Evolutionary conservation across 1,140 invertebrate genomes (phyloP), one percentile per base, ranked within the genome.

Genomic region (Sinonovacula constricta): DNA sequence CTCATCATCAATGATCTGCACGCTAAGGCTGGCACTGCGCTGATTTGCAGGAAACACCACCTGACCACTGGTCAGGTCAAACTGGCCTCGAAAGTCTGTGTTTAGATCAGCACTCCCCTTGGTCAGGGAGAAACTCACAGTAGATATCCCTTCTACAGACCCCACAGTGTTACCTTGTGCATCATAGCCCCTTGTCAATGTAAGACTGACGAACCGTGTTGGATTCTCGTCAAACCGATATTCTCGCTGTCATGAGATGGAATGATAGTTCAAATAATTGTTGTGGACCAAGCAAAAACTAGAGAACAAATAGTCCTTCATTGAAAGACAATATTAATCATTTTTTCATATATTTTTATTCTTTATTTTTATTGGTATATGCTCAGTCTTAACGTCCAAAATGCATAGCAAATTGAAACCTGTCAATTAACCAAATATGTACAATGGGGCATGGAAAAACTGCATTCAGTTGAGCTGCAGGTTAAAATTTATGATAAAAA

Each of bases 201-300:
- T 70, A 0, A 89, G 59, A 22, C 14, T 63, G 0, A 82, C 28
- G 3, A 57, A 65, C 60, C 74, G 81, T 14, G 62, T 63, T 39
- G 82, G 80, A 4, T 82, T 81, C 79, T 89, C 88, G 31, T 88
- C 85, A 81, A 83, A 87, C 14, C 83, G 60, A 49, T 86, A 88
- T 57, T 83, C 79, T 60, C 18, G 69, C 89, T 90, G 69, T 15
- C 85, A 85, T 57, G 54, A 70, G 59, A 63, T 26, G 31, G 3
- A 22, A 49, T 74, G 39, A 39, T n/a, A 69, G 54, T n/a, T 14
- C 28, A n/a, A 10, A 45, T 45, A 7, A 45, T 45, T 45, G 7
- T 45, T 7, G 39, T 10, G 39, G 39, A 7, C 39, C 18, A 7
- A 10, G 39, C 18, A 45, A 10, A 45, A 45, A 45, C 39, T 45